These are phyloP conservation scores for Alosa alosa DNA, from an alignment of 2,113 vertebrate genomes.

Conservation along the genomic window DNA sequence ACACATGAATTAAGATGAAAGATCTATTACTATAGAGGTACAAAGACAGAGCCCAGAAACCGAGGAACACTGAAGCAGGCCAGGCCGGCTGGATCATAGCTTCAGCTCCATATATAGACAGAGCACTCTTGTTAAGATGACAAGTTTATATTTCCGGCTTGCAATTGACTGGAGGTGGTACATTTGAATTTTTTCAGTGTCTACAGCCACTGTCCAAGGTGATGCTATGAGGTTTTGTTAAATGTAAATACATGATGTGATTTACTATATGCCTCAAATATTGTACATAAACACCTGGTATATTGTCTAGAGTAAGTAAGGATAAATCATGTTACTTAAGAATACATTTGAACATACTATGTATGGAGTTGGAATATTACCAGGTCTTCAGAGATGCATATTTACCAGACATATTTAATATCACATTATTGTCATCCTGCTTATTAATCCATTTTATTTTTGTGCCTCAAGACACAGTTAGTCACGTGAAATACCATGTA, in stretches of 20 bases:
- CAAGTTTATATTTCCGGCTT: slow-evolving; percentile 23
- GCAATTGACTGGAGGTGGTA: slow-evolving; percentile 6
- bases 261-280: not conserved
- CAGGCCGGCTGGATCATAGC: slow-evolving; percentile 4
- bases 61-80: slow-evolving; percentile 9
- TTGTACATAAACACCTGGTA: not conserved
- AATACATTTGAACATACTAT: not conserved
- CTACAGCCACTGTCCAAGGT: not conserved
- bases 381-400: not conserved
- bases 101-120: slow-evolving; percentile 51
- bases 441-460: too few species aligned
- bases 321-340: not conserved
- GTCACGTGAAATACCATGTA: too few species aligned
- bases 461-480: too few species aligned
- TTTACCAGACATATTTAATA: not conserved
- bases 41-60: slow-evolving; percentile 39
- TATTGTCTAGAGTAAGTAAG: not conserved
- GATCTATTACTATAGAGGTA: slow-evolving; percentile 35
- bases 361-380: not conserved
- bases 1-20: slow-evolving; percentile 38
- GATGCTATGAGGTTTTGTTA: not conserved
- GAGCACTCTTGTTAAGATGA: not conserved
- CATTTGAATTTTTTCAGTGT: not conserved
- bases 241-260: not conserved
- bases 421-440: too few species aligned